A percentile compares a stretch with the other conserved stretches of the same genome.
Evolutionary conservation across 1,140 invertebrate genomes (phyloP).

Genomic region (Drosophila bocki): DNA sequence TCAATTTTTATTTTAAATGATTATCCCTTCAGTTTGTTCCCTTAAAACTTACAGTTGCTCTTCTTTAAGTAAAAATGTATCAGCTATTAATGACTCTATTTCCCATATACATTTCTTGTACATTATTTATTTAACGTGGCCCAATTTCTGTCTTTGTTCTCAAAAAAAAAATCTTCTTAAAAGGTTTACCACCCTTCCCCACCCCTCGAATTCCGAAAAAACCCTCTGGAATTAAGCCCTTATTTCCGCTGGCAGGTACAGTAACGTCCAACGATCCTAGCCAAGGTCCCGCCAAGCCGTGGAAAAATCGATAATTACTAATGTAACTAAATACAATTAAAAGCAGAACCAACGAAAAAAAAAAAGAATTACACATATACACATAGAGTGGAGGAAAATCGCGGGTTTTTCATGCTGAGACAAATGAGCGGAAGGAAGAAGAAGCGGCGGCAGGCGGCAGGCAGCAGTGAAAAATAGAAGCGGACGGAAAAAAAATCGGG

Average conservation of each 20-base stretch:
- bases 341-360: constrained; percentile 45
- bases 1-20: no score
- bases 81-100: background rate
- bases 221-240: constrained; percentile 17
- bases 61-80: background rate
- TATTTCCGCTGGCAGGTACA: constrained; percentile 23
- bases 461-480: constrained; percentile 36
- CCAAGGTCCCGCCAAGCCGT: constrained; percentile 15
- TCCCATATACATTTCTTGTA: background rate
- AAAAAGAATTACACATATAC: constrained; percentile 24
- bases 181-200: constrained; percentile 1
- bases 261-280: constrained; percentile 24
- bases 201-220: constrained; percentile 3
- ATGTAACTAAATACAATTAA: constrained; percentile 83
- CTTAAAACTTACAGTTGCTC: no score
- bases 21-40: no score
- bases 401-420: constrained; percentile 53
- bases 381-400: constrained; percentile 43
- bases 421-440: constrained; percentile 72
- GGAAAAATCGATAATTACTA: constrained; percentile 78
- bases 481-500: constrained; percentile 37
- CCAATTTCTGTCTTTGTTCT: background rate
- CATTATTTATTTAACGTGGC: constrained; percentile 2
- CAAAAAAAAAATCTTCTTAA: constrained; percentile 1
- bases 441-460: constrained; percentile 28